Conservation (phyloP, 2,888 invertebrate species). For the Lypha dubia region DNA sequence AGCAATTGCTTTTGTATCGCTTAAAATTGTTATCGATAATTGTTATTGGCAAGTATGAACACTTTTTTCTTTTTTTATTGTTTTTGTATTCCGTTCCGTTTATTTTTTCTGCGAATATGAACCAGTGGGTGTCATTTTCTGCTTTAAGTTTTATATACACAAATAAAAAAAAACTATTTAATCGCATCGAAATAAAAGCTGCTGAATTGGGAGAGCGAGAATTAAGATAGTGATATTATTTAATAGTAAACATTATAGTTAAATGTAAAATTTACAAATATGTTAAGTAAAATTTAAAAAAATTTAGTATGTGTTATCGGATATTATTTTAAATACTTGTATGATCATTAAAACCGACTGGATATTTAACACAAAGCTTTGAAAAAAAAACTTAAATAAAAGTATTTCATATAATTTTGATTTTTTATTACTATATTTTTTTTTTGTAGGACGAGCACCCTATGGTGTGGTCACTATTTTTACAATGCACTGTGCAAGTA, state of each 20-base stretch:
- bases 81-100: slow-evolving; percentile 30
- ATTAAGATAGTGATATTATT: slow-evolving; percentile 47
- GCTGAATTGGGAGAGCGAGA: slow-evolving; percentile 43
- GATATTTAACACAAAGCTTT: no score
- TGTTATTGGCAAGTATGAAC: slow-evolving; percentile 64
- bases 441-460: no score
- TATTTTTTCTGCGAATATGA: neutral
- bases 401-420: no score
- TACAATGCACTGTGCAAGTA: no score
- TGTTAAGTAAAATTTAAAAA: neutral
- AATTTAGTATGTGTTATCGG: neutral
- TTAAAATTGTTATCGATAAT: slow-evolving; percentile 69
- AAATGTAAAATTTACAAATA: slow-evolving; percentile 20
- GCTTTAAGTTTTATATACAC: slow-evolving; percentile 13
- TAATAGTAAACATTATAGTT: slow-evolving; percentile 29
- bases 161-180: slow-evolving; percentile 28
- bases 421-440: no score
- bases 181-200: slow-evolving; percentile 45
- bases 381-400: no score
- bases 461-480: no score
- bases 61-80: slow-evolving; percentile 48
- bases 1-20: slow-evolving; percentile 67
- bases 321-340: neutral
- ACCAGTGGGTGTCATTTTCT: slow-evolving; percentile 3
- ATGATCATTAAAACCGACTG: neutral